phyloP scores from a whole-genome alignment of 2,113 vertebrate species.

The Dicaeum eximium region DNA sequence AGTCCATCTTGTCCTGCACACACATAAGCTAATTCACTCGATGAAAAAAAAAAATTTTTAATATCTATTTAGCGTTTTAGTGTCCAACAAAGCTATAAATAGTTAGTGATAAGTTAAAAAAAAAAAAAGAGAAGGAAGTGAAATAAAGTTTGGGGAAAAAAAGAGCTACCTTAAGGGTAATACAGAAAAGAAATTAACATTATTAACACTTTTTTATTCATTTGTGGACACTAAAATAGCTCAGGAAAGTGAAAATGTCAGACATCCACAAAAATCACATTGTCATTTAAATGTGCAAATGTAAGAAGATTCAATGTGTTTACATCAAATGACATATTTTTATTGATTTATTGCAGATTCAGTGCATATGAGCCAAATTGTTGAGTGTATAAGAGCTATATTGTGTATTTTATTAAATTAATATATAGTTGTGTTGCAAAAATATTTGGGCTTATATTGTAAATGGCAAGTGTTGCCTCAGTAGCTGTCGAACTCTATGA shows the following conservation, averaged over 20 bases:
- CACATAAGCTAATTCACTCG: constrained; percentile 72
- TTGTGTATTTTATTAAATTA: constrained; percentile 99
- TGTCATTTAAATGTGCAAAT: constrained; percentile 98
- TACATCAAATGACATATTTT: constrained; percentile 99
- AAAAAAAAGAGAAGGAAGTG: neutral
- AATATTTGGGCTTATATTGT: constrained; percentile 99
- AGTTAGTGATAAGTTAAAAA: constrained; percentile 49
- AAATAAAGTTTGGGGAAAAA: neutral
- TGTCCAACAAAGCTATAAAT: constrained; percentile 75
- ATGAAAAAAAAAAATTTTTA: constrained; percentile 58
- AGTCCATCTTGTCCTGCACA: constrained; percentile 78
- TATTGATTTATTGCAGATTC: constrained; percentile 99
- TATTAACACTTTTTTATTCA: constrained; percentile 70
- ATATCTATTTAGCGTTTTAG: constrained; percentile 77
- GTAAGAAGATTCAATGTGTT: constrained; percentile 99
- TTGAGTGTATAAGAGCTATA: constrained; percentile 99
- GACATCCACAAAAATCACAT: constrained; percentile 88
- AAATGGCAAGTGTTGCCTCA: constrained; percentile 99
- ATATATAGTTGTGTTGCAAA: constrained; percentile 99
- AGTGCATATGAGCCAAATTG: constrained; percentile 99
- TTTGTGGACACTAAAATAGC: constrained; percentile 94
- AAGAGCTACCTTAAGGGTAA: constrained; percentile 54
- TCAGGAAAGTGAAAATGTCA: constrained; percentile 90
- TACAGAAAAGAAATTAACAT: constrained; percentile 57
- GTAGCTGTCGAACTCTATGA: constrained; percentile 99